A percentile compares a stretch with the other conserved stretches of the same genome.
These are phyloP conservation scores for Microcebus griseorufus DNA, from an alignment of 2,113 vertebrate genomes.

Conservation along the genomic window DNA sequence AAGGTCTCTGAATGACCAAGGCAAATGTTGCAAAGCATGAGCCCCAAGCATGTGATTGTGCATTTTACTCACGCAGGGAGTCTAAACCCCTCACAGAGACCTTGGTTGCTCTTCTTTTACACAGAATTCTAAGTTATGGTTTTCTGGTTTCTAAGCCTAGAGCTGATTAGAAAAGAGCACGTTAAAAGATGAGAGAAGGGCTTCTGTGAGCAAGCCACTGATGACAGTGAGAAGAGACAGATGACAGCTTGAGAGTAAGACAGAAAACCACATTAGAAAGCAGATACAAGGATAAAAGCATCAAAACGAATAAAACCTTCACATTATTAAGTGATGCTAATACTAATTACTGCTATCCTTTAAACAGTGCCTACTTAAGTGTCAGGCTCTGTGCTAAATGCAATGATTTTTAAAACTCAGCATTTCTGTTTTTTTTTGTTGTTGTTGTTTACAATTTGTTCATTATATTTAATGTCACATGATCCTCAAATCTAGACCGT, in stretches of 20 bases:
- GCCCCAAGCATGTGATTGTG: not conserved
- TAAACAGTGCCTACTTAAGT: not conserved
- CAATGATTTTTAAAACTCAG: constrained; percentile 8
- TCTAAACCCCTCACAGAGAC: not conserved
- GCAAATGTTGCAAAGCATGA: not conserved
- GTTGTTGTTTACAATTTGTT: not conserved
- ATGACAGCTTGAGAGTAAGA: not conserved
- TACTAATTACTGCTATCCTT: not conserved
- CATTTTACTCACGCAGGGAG: not conserved
- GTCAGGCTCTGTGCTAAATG: not conserved
- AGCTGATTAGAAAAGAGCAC: constrained; percentile 21
- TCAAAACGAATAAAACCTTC: not conserved
- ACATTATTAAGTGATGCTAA: not conserved
- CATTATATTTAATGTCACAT: not conserved
- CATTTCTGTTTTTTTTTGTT: not conserved
- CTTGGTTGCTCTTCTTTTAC: not conserved
- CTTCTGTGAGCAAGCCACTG: not conserved
- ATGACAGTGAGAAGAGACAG: constrained; percentile 3
- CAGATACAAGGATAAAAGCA: constrained; percentile 5
- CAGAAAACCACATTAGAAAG: constrained; percentile 8
- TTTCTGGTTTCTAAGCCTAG: not conserved
- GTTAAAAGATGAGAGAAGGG: not conserved
- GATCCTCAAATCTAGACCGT: not conserved
- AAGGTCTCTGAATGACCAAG: not conserved
- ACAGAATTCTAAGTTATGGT: not conserved